Evolutionary conservation across 1,140 invertebrate genomes (phyloP).

Genomic region (Caenorhabditis brenneri): DNA sequence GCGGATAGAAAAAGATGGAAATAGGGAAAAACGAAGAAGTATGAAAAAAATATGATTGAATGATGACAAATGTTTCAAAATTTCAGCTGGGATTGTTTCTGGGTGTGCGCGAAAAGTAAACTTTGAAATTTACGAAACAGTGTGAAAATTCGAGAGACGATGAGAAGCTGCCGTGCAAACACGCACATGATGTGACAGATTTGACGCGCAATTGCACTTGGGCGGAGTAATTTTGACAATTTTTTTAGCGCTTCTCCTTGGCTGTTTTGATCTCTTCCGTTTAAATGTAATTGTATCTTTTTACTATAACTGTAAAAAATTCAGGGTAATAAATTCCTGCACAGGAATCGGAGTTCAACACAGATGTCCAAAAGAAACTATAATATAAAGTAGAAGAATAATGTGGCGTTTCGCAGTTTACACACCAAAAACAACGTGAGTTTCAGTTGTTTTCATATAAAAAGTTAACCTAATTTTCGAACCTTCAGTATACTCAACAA

Average conservation of each 20-base stretch:
- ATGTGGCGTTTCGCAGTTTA: constrained; percentile 16
- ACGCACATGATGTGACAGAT: neutral
- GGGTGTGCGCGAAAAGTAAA: neutral
- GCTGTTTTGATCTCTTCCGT: too few relatives aligned
- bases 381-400: neutral
- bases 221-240: neutral
- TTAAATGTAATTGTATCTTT: neutral
- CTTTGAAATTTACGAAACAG: neutral
- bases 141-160: neutral
- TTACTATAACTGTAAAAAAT: neutral
- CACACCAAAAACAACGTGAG: neutral
- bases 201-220: neutral
- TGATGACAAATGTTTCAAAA: too few relatives aligned
- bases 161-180: neutral
- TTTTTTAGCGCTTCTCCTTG: neutral
- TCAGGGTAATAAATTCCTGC: constrained; percentile 6
- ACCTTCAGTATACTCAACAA: neutral
- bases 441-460: neutral
- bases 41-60: too few relatives aligned
- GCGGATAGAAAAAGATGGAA: too few relatives aligned
- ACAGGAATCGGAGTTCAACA: neutral
- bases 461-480: neutral
- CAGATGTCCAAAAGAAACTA: neutral
- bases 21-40: too few relatives aligned
- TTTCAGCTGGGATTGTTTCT: neutral